A percentile compares a stretch with the other conserved stretches of the same genome.
Conservation (phyloP, 1,140 invertebrate genomes). For the Drosophila sproati region DNA sequence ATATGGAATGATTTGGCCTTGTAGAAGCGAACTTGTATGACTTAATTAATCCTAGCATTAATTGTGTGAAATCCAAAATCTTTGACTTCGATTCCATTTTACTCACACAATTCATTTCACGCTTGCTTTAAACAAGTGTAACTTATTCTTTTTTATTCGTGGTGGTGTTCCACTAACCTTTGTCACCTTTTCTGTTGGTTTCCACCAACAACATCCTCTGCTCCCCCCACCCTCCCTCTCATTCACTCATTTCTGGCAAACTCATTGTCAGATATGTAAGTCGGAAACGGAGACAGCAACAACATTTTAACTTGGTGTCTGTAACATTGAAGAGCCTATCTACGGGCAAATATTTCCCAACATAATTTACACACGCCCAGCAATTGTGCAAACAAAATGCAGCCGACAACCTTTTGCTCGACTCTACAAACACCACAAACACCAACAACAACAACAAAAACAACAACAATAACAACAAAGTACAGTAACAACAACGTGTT, state of each 20-base stretch:
- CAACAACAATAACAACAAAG: conserved; percentile 13
- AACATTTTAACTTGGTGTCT: conserved; percentile 43
- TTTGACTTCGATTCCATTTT: neutral
- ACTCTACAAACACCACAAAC: conserved; percentile 38
- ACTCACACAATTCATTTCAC: neutral
- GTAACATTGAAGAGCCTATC: conserved; percentile 71
- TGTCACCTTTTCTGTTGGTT: conserved; percentile 63
- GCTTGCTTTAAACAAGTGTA: neutral
- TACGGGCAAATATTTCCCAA: conserved; percentile 72
- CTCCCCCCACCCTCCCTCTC: no score
- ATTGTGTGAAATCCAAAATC: neutral
- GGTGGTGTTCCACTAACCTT: conserved; percentile 57
- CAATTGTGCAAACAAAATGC: conserved; percentile 78
- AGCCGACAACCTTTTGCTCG: conserved; percentile 66
- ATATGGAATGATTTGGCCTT: neutral
- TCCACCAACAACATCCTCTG: conserved; percentile 20
- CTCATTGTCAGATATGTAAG: conserved; percentile 37
- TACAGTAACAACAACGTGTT: conserved; percentile 16
- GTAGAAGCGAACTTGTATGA: no score
- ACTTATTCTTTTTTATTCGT: conserved; percentile 16
- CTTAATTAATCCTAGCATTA: no score
- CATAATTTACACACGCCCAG: conserved; percentile 73
- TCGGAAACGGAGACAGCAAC: conserved; percentile 36
- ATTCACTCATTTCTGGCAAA: neutral
- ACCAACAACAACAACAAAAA: conserved; percentile 18